phyloP scores from a whole-genome alignment of 2,113 vertebrate species.

The Todiramphus chloris region DNA sequence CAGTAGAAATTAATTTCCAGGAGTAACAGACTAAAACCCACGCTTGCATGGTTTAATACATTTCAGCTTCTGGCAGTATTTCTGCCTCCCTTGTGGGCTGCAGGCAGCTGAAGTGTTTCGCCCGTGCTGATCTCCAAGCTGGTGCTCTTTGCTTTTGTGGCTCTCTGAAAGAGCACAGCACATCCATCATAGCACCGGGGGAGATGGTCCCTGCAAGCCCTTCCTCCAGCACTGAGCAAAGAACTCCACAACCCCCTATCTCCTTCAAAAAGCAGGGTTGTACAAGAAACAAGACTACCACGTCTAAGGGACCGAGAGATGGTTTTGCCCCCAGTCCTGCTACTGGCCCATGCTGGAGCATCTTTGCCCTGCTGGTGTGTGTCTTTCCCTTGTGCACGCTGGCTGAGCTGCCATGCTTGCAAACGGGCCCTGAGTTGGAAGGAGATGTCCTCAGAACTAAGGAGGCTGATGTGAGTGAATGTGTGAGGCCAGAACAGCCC shows the following conservation, averaged over 20 bases:
- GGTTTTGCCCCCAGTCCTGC: neutral
- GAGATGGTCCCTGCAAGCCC: neutral
- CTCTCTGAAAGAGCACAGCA: neutral
- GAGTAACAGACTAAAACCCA: neutral
- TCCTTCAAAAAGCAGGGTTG: neutral
- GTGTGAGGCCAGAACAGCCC: neutral
- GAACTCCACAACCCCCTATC: fast-evolving
- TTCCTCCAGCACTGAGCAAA: neutral
- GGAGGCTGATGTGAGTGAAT: neutral
- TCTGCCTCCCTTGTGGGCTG: neutral
- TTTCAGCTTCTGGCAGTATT: neutral
- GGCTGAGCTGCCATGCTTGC: neutral
- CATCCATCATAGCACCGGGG: neutral
- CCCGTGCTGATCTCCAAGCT: neutral
- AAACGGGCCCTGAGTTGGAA: neutral
- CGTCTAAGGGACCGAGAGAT: neutral
- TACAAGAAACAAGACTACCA: neutral
- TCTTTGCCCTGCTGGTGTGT: neutral
- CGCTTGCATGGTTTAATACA: neutral
- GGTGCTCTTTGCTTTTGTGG: neutral
- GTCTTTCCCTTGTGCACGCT: fast-evolving
- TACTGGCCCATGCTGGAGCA: fast-evolving
- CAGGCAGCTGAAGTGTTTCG: neutral
- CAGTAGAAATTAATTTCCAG: constrained; percentile 2
- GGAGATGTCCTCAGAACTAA: neutral